Evolutionary conservation across 1,140 invertebrate genomes (phyloP).

Genomic region (Sesamia nonagrioides): DNA sequence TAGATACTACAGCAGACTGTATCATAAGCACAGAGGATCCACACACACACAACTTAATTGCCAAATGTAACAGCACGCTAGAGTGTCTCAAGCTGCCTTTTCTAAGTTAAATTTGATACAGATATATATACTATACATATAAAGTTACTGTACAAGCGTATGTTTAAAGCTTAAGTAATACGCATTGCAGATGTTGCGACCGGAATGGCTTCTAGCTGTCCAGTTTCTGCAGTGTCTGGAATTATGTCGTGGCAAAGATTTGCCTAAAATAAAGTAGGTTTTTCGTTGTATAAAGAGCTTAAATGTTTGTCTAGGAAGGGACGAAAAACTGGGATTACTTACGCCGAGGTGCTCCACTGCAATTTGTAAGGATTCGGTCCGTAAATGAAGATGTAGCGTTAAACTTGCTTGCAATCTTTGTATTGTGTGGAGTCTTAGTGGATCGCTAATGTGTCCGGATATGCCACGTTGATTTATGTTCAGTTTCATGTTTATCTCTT

Average conservation of each 20-base stretch:
- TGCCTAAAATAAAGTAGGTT: conserved; percentile 31
- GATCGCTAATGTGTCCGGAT: conserved; percentile 19
- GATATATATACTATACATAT: conserved; percentile 19
- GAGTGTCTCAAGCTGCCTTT: conserved; percentile 10
- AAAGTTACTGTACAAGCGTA: conserved; percentile 31
- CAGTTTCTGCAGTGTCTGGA: conserved; percentile 40
- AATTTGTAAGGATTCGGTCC: conserved; percentile 36
- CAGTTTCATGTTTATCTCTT: conserved; percentile 2
- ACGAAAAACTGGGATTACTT: conserved; percentile 23
- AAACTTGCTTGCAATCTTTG: conserved; percentile 14
- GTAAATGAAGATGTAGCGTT: conserved; percentile 33
- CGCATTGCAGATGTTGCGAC: conserved; percentile 55
- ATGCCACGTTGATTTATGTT: conserved; percentile 18
- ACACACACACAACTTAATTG: conserved; percentile 19
- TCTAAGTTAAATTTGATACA: conserved; percentile 19
- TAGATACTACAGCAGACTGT: conserved; percentile 2
- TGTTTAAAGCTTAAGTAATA: conserved; percentile 44
- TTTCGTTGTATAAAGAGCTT: background rate
- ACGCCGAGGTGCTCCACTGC: conserved; percentile 17
- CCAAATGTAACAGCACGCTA: background rate
- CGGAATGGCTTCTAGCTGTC: conserved; percentile 21
- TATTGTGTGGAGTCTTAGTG: conserved; percentile 29
- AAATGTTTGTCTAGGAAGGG: conserved; percentile 33
- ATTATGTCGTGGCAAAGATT: conserved; percentile 35
- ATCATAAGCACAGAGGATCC: conserved; percentile 29